Conservation (phyloP, 2,888 invertebrate genomes). For the Phalera bucephala region DNA sequence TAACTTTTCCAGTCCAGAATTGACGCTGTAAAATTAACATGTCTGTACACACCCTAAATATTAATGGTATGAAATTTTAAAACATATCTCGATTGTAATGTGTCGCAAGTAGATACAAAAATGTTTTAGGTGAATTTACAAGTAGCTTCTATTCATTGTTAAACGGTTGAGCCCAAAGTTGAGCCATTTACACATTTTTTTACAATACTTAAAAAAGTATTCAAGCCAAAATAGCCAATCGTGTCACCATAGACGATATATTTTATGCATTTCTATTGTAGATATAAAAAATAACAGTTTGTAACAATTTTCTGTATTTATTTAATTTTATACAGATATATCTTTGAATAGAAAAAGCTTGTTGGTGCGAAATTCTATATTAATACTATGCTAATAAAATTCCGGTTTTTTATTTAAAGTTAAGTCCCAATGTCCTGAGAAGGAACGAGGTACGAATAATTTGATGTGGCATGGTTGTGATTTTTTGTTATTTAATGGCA, state of each 20-base stretch:
- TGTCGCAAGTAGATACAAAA: neutral
- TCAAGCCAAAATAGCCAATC: too few relatives aligned
- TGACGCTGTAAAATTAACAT: too few relatives aligned
- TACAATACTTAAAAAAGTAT: too few relatives aligned
- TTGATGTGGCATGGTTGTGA: slow-evolving; percentile 59
- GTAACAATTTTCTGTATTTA: neutral
- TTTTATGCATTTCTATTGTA: slow-evolving; percentile 1
- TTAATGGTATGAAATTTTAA: neutral
- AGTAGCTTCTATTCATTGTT: neutral
- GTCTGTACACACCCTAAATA: too few relatives aligned
- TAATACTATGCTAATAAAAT: slow-evolving; percentile 69
- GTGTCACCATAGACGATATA: too few relatives aligned
- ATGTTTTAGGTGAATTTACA: slow-evolving; percentile 37
- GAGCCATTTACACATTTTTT: too few relatives aligned
- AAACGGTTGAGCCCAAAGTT: neutral
- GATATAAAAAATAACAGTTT: neutral
- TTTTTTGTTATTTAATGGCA: slow-evolving; percentile 26
- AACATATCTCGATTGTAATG: neutral
- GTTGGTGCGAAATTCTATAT: slow-evolving; percentile 59
- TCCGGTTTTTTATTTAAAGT: slow-evolving; percentile 41
- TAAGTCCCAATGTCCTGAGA: slow-evolving; percentile 23
- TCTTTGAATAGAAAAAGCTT: slow-evolving; percentile 50
- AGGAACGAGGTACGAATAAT: slow-evolving; percentile 45
- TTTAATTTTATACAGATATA: slow-evolving; percentile 46
- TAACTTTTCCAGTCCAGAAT: too few relatives aligned